phyloP scores from a whole-genome alignment of 2,113 vertebrate genomes.

The Anhinga anhinga region DNA sequence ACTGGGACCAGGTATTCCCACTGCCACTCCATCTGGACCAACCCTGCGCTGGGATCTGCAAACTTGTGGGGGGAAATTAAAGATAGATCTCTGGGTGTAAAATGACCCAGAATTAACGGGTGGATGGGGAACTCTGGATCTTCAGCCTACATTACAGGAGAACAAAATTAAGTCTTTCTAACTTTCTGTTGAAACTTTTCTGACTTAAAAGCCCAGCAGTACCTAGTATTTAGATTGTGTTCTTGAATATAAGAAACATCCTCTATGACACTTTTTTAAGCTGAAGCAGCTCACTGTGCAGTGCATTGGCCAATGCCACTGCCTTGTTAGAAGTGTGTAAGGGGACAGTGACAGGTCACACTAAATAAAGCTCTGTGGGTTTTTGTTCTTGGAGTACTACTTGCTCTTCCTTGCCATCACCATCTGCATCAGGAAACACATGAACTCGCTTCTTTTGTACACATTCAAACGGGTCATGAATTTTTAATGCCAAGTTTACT shows the following conservation, averaged over 20 bases:
- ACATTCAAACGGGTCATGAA: slow-evolving; percentile 13
- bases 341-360: not conserved
- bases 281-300: not conserved
- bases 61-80: not conserved
- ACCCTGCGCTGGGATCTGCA: not conserved
- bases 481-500: slow-evolving; percentile 49
- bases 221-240: not conserved
- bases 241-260: not conserved
- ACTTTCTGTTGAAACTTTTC: not conserved
- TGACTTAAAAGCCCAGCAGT: not conserved
- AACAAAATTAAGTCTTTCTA: not conserved
- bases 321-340: not conserved
- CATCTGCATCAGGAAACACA: not conserved
- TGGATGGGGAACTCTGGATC: not conserved
- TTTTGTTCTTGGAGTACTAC: not conserved
- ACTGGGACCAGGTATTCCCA: not conserved
- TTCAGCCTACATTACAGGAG: not conserved
- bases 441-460: slow-evolving; percentile 27
- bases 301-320: not conserved
- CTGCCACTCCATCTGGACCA: not conserved
- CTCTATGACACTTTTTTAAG: not conserved
- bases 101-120: not conserved
- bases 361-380: not conserved
- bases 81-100: not conserved
- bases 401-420: not conserved